Conservation (phyloP, 2,888 invertebrate genomes). For the Microplitis manilae region DNA sequence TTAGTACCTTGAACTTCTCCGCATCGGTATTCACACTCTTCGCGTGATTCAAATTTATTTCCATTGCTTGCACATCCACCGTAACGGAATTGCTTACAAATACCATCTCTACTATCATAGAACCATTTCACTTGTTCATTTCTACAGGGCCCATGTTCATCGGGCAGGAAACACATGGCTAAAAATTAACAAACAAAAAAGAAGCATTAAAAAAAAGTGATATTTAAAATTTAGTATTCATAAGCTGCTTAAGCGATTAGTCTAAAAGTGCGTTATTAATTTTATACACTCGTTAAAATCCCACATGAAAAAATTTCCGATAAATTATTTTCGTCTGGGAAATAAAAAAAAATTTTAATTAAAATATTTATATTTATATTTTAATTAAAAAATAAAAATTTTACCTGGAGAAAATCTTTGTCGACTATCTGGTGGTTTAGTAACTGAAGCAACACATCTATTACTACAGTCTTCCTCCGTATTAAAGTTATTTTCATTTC, state of each 20-base stretch:
- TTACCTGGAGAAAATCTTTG: conserved; percentile 64
- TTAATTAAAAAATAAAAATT: not conserved
- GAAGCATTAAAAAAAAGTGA: not conserved
- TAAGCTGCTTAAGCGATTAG: not conserved
- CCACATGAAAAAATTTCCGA: not conserved
- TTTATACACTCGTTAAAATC: not conserved
- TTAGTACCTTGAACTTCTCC: conserved; percentile 76
- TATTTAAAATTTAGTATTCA: not conserved
- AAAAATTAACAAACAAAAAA: conserved; percentile 45
- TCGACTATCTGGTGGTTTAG: conserved; percentile 59
- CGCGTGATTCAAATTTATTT: conserved; percentile 82
- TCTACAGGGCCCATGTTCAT: conserved; percentile 80
- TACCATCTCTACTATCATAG: conserved; percentile 81
- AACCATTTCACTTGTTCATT: conserved; percentile 77
- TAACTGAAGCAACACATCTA: conserved; percentile 75
- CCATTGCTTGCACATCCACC: conserved; percentile 88
- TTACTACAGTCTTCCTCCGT: conserved; percentile 79
- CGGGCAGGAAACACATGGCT: conserved; percentile 81
- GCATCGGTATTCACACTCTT: conserved; percentile 82
- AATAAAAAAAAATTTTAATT: not conserved
- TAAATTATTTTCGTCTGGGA: not conserved
- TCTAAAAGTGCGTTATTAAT: not conserved
- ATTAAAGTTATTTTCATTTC: conserved; percentile 90
- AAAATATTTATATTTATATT: not conserved
- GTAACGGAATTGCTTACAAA: conserved; percentile 85